Evolutionary conservation across 2,888 invertebrate species (phyloP).

Genomic region (Apocheima hispidaria): DNA sequence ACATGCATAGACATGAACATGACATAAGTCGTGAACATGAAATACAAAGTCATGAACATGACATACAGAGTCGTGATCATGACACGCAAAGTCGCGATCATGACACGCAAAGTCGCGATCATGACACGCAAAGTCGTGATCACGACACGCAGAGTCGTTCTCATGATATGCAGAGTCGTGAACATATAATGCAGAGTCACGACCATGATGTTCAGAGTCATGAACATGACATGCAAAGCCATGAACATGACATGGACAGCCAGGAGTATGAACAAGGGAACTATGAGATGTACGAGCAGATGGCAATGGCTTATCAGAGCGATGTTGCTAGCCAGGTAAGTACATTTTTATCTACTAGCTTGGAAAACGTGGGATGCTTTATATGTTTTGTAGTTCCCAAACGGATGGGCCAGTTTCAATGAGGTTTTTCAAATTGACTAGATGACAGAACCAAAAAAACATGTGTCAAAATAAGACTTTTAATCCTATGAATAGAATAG

Average conservation of each 20-base stretch:
- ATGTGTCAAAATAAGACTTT: too few relatives aligned
- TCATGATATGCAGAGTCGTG: slow-evolving; percentile 5
- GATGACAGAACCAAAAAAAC: too few relatives aligned
- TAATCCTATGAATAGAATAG: too few relatives aligned
- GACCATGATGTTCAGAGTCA: slow-evolving; percentile 3
- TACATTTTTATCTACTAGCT: not conserved
- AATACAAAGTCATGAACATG: slow-evolving; percentile 1
- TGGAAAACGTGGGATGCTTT: too few relatives aligned
- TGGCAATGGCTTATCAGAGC: slow-evolving; percentile 81
- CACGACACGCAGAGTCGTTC: slow-evolving; percentile 2
- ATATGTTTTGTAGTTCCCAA: too few relatives aligned
- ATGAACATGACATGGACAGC: slow-evolving; percentile 45
- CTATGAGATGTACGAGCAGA: slow-evolving; percentile 78
- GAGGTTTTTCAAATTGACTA: too few relatives aligned
- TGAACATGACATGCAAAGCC: slow-evolving; percentile 8
- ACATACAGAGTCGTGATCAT: not conserved
- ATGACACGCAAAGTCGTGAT: slow-evolving; percentile 3
- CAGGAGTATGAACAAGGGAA: slow-evolving; percentile 65
- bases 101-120: not conserved
- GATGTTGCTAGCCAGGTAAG: slow-evolving; percentile 74
- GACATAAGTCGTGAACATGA: slow-evolving; percentile 1
- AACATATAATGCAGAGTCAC: slow-evolving; percentile 10
- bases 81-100: not conserved
- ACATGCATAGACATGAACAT: not conserved
- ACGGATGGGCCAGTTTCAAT: too few relatives aligned